Base-by-base conservation (phyloP, 2,888 invertebrate genomes). In the Sinhomidia bicolor region DNA sequence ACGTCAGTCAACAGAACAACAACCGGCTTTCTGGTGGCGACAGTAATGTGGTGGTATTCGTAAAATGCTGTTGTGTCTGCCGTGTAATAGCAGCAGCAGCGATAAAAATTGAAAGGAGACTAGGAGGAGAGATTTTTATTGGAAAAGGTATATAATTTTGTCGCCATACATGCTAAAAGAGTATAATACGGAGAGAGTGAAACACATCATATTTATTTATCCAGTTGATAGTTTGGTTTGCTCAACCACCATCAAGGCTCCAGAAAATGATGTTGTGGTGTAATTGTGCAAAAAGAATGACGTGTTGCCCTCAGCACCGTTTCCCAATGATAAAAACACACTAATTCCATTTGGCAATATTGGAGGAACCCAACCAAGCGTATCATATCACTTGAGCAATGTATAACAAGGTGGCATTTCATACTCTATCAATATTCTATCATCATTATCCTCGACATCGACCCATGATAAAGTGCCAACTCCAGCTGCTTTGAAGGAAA, bases 361-460 rank as follows among this genome's bases (percentile, higher is more conserved):
- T 23, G n/a, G n/a, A n/a, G 60, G 0, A 60, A 60, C 23, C 60
- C 26, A 1, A 60, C 57, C 20, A 23, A 60, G 1, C 7, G 14
- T n/a, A 54, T 17, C 17, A 60, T 60, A 60, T 3, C 23, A 23
- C 26, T 60, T 60, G 23, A 60, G 17, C 12, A 60, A 60, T 60
- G 26, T 14, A 29, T 26, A 26, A 60, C 65, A 36, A 17, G 36
- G 14, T 12, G 10, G 12, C 36, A 76, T 81, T 44, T 12, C 79
- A 60, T 81, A 54, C 47, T 17, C 65, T 51, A 81, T 81, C 81
- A 81, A 81, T 81, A 65, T 81, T 68, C 81, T 51, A 81, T 36
- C 65, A 65, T 32, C 65, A 36, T 62, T 29, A 62, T 29, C 17
- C 20, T 23, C 14, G 10, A 23, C 60, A 7, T 32, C 65, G 7